A percentile compares a stretch with the other conserved stretches of the same genome.
Evolutionary conservation across 2,888 invertebrate species (phyloP).

Genomic region (Drosophila nr. perissopoda): DNA sequence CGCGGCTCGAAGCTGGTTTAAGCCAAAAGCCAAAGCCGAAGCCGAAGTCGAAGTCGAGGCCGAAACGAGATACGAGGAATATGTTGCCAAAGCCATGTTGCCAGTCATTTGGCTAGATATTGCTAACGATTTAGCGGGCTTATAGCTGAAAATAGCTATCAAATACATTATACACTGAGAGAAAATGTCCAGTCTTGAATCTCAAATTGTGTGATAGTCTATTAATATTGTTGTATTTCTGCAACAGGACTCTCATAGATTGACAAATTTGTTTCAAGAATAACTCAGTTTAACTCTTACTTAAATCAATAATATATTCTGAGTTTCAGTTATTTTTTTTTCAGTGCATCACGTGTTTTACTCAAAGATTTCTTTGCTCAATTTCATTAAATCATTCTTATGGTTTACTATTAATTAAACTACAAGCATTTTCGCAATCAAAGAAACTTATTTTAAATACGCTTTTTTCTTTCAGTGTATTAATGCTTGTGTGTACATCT

Average conservation of each 20-base stretch:
- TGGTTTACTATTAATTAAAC: not conserved
- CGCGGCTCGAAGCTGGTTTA: conserved; percentile 75
- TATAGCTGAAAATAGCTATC: conserved; percentile 29
- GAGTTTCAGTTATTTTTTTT: not conserved
- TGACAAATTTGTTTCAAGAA: not conserved
- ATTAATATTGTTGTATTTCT: not conserved
- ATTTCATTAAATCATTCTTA: not conserved
- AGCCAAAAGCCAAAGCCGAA: conserved; percentile 60
- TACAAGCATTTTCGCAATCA: not conserved
- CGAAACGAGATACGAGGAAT: conserved; percentile 31
- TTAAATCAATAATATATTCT: not conserved
- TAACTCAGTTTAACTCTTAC: not conserved
- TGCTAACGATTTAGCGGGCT: conserved; percentile 40
- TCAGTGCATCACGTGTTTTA: not conserved
- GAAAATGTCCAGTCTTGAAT: not conserved
- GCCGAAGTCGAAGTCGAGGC: conserved; percentile 21
- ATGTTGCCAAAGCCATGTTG: conserved; percentile 62
- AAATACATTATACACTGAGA: not conserved
- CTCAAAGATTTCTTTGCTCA: not conserved
- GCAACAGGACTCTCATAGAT: not conserved
- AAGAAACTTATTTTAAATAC: not conserved
- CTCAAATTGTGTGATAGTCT: not conserved
- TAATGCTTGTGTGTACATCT: not conserved
- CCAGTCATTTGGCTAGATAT: conserved; percentile 28
- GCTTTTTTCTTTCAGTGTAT: not conserved